Evolutionary conservation across 2,797 vertebrate species (phyloP).

Genomic region (Pygocentrus nattereri): DNA sequence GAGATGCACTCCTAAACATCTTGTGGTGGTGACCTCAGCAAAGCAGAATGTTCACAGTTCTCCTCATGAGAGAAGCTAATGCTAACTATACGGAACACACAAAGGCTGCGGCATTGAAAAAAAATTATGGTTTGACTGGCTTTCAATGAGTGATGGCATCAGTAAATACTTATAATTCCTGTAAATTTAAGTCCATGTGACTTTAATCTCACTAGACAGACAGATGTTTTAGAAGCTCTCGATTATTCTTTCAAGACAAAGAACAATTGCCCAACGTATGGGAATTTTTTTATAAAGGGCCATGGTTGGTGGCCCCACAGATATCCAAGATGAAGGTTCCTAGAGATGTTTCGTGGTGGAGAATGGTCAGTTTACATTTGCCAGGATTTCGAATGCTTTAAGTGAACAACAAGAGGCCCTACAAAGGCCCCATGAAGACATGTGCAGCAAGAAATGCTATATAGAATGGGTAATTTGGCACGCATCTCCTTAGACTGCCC

Average conservation of each 20-base stretch:
- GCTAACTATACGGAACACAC: not conserved
- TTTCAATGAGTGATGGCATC: not conserved
- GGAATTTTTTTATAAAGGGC: not conserved
- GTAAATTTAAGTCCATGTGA: not conserved
- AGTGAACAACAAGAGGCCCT: slow-evolving; percentile 13
- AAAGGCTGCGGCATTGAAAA: not conserved
- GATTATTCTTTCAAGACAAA: not conserved
- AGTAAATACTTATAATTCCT: not conserved
- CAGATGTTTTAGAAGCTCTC: slow-evolving; percentile 8
- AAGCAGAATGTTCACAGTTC: slow-evolving; percentile 16
- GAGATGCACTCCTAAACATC: slow-evolving; percentile 64
- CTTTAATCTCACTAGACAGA: slow-evolving; percentile 22
- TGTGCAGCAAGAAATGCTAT: slow-evolving; percentile 47
- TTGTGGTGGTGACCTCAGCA: slow-evolving; percentile 5
- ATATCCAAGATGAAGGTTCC: slow-evolving; percentile 3
- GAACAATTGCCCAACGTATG: not conserved
- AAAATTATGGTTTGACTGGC: not conserved
- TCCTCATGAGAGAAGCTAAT: slow-evolving; percentile 20
- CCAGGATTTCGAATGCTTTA: slow-evolving; percentile 24
- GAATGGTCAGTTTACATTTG: not conserved
- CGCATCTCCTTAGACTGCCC: slow-evolving; percentile 19
- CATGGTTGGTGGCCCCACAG: not conserved
- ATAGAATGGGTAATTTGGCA: slow-evolving; percentile 52
- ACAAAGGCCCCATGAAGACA: slow-evolving; percentile 3
- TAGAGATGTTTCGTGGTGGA: not conserved